A percentile compares a stretch with the other conserved stretches of the same genome.
Evolutionary conservation across 2,113 vertebrate species (phyloP).

Genomic region (Platysternon megacephalum): DNA sequence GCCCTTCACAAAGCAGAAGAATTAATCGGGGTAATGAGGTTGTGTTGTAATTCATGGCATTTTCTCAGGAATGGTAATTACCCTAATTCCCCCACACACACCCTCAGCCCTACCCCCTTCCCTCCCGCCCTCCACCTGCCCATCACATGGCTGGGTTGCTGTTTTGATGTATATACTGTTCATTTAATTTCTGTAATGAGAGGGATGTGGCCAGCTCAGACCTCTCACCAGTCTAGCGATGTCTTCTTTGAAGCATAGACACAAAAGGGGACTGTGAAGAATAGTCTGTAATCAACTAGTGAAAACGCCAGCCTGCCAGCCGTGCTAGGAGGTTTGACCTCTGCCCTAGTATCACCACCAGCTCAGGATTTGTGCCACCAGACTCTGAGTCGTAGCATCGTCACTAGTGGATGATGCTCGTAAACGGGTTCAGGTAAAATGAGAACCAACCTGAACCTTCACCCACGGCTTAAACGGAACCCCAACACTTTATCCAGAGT

Average conservation of each 20-base stretch:
- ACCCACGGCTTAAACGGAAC: not conserved
- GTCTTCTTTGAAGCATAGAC: conserved; percentile 47
- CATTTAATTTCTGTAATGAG: conserved; percentile 63
- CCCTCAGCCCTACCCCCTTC: not conserved
- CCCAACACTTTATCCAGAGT: not conserved
- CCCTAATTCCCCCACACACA: conserved; percentile 72
- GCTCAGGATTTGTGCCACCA: not conserved
- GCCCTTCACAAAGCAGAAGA: conserved; percentile 46
- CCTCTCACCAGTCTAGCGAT: conserved; percentile 53
- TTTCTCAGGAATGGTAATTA: conserved; percentile 76
- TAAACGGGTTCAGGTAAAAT: not conserved
- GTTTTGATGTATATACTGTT: conserved; percentile 62
- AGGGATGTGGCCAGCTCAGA: conserved; percentile 64
- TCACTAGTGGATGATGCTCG: not conserved
- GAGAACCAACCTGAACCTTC: not conserved
- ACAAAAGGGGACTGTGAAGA: not conserved
- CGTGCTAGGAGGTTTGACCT: conserved; percentile 44
- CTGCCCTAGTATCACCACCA: not conserved
- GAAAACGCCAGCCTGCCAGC: not conserved
- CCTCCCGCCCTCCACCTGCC: conserved; percentile 34
- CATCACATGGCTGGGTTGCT: conserved; percentile 58
- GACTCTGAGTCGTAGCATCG: not conserved
- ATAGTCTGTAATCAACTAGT: conserved; percentile 39
- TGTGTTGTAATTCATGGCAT: conserved; percentile 79
- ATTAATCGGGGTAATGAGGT: conserved; percentile 83